Percentiles rank a stretch among this genome's conserved stretches.
Evolutionary conservation across 2,797 vertebrate genomes (phyloP).

Genomic region (Leptodactylus fallax): DNA sequence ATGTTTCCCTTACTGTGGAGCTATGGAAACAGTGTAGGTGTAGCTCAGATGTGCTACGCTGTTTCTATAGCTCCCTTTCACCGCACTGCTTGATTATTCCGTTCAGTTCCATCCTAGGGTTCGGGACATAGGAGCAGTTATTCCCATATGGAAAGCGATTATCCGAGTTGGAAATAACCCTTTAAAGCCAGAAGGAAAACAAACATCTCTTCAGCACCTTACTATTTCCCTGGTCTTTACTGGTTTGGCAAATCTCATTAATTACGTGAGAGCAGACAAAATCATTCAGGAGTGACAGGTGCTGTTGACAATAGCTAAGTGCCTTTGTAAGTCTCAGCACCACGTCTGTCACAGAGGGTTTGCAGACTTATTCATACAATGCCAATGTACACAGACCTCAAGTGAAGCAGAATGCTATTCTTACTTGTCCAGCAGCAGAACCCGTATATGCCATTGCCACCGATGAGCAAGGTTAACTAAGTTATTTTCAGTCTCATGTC

Average conservation of each 20-base stretch:
- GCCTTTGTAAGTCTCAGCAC: slow-evolving; percentile 47
- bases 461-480: background rate
- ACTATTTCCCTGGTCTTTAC: slow-evolving; percentile 40
- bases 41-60: no score
- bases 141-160: no score
- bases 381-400: slow-evolving; percentile 41
- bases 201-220: slow-evolving; percentile 54
- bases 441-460: background rate
- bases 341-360: slow-evolving; percentile 43
- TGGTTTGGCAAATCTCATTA: slow-evolving; percentile 55
- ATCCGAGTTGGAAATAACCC: no score
- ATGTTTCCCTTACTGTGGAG: no score
- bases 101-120: no score
- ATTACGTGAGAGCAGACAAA: slow-evolving; percentile 55
- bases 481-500: slow-evolving; percentile 9
- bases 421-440: slow-evolving; percentile 9
- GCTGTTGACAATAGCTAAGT: slow-evolving; percentile 53
- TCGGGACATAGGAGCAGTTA: no score
- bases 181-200: background rate
- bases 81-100: no score
- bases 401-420: slow-evolving; percentile 38
- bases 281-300: slow-evolving; percentile 57
- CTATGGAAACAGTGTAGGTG: no score
- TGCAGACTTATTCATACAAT: slow-evolving; percentile 35
- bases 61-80: no score